phyloP scores from a whole-genome alignment of 1,140 invertebrate genomes.

The Geopemphigus sp. region DNA sequence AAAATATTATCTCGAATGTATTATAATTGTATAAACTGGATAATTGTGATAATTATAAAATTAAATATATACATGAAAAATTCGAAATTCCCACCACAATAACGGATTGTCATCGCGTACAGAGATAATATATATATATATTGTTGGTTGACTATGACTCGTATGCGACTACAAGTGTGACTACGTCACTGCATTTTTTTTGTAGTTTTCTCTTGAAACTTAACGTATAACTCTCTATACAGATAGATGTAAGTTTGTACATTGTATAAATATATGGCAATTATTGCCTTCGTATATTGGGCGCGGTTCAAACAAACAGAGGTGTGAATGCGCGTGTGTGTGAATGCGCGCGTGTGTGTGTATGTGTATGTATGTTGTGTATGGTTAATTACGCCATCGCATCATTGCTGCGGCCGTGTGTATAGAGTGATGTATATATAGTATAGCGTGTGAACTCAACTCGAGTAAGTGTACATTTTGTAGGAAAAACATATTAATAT shows the following conservation, averaged over 20 bases:
- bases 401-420: slow-evolving; percentile 5
- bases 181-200: slow-evolving; percentile 13
- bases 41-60: no score
- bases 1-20: no score
- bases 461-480: slow-evolving; percentile 35
- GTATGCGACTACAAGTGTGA: not conserved
- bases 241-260: slow-evolving; percentile 32
- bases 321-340: slow-evolving; percentile 9
- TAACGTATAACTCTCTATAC: not conserved
- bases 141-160: not conserved
- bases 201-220: slow-evolving; percentile 21
- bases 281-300: slow-evolving; percentile 29
- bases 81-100: not conserved
- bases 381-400: slow-evolving; percentile 40
- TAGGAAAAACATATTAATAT: slow-evolving; percentile 1
- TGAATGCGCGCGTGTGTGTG: not conserved
- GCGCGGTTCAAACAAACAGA: slow-evolving; percentile 35
- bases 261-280: slow-evolving; percentile 27
- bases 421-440: not conserved
- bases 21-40: no score
- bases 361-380: not conserved
- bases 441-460: slow-evolving; percentile 27
- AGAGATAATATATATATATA: not conserved
- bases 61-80: not conserved
- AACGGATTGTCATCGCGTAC: not conserved